Base-by-base conservation (phyloP, 2,113 vertebrate species). In the Riparia riparia region DNA sequence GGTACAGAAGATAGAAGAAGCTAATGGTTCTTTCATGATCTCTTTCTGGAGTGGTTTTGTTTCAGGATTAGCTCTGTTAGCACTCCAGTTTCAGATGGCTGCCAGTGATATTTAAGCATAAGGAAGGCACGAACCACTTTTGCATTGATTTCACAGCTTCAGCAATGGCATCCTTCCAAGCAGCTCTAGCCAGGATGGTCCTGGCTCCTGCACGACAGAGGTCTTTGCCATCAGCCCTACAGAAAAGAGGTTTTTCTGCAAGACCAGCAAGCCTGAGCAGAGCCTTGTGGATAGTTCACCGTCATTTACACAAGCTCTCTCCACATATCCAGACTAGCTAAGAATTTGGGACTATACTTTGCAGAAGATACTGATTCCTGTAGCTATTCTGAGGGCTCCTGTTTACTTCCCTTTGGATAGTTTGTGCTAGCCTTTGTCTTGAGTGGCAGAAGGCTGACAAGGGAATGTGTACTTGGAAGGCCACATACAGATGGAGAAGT, bases 1-100 rank as follows among this genome's bases (percentile, higher is more conserved):
- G 70, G 63, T 71, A 94, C 2, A 10, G 31, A 71, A 82, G 73
- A 49, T 1, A 0, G 83, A 89, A 79, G 37, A 39, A 92, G 54
- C 41, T 83, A 37, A 84, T 91, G 49, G 56, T 84, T 96, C 54
- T 81, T 83, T 73, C 80, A 86, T 83, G 83, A 54, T 73, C 29
- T 64, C 82, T 54, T 71, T 47, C 47, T 47, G 32, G 24, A 54
- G 34, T 6, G 41, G 42, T 73, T 87, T 86, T 77, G 25, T 93
- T 93, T 84, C 86, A 79, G 81, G 3, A 1, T 50, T 74, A 72
- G 53, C 25, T 61, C 25, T 72, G 10, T 61, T 63, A 58, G 31
- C 15, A 8, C 26, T 41, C 47, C 15, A 34, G 56, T 42, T 86
- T 70, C 11, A 28, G 82, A 26, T 56, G 50, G 29, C 73, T 78